Evolutionary conservation across 2,888 invertebrate species (phyloP).

Genomic region (Pachycephus smyrnensis): DNA sequence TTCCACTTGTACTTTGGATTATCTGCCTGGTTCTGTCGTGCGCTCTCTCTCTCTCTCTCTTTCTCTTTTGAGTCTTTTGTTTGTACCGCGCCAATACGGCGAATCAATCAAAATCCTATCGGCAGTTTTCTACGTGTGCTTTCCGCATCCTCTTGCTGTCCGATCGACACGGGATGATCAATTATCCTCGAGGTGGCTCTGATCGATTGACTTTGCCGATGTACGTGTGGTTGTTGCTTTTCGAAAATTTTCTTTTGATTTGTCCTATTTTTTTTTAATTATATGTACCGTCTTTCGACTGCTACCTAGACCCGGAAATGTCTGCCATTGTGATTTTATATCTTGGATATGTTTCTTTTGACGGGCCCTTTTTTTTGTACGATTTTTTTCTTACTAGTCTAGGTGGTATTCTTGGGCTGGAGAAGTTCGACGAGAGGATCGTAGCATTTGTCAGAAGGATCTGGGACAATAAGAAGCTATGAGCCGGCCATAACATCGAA

Average conservation of each 20-base stretch:
- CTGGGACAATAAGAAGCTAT: slow-evolving; percentile 30
- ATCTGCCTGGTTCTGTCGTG: neutral
- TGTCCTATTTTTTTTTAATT: neutral
- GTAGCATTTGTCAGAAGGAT: slow-evolving; percentile 39
- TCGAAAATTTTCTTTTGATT: neutral
- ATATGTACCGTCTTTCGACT: neutral
- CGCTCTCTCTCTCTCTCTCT: neutral
- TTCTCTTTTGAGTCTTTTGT: neutral
- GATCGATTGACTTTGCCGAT: neutral
- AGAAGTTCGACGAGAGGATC: slow-evolving; percentile 25
- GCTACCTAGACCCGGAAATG: neutral
- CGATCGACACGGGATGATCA: neutral
- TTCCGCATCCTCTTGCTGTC: neutral
- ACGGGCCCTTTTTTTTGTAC: neutral
- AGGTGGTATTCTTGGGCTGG: neutral
- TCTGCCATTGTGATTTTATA: neutral
- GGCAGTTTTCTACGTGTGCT: neutral
- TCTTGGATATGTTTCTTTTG: neutral
- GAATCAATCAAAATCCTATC: slow-evolving; percentile 49
- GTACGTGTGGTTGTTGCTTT: neutral
- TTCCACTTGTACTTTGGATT: neutral
- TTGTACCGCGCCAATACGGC: slow-evolving; percentile 31
- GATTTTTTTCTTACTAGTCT: neutral
- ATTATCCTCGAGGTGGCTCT: neutral
- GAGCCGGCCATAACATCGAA: slow-evolving; percentile 39